These are phyloP conservation scores for Heliothis peltigera DNA, from an alignment of 2,888 invertebrate species.

Conservation along the genomic window DNA sequence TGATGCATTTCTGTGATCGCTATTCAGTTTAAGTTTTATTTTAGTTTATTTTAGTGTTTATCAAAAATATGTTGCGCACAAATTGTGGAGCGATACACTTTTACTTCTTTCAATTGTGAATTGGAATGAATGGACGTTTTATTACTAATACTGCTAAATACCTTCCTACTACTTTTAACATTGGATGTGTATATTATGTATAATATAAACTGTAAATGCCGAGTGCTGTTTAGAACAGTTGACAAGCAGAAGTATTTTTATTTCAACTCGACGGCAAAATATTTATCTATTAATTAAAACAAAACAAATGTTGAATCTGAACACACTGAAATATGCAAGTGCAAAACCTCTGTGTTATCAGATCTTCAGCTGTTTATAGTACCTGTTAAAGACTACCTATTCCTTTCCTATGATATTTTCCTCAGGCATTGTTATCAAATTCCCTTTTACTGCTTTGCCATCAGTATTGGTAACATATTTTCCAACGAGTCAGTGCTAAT, in stretches of 20 bases:
- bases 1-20: constrained; percentile 88
- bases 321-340: constrained; percentile 29
- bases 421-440: constrained; percentile 24
- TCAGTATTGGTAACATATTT: constrained; percentile 59
- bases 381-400: constrained; percentile 15
- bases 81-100: constrained; percentile 64
- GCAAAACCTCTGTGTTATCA: constrained; percentile 26
- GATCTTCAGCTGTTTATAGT: constrained; percentile 29
- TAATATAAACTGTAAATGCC: constrained; percentile 37
- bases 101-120: constrained; percentile 49
- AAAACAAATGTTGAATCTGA: constrained; percentile 39
- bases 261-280: constrained; percentile 33
- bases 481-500: constrained; percentile 60
- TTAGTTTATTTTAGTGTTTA: constrained; percentile 71
- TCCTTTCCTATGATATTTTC: constrained; percentile 32
- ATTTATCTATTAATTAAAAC: constrained; percentile 46
- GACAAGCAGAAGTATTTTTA: constrained; percentile 35
- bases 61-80: constrained; percentile 73
- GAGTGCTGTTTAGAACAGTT: constrained; percentile 43
- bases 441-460: constrained; percentile 26
- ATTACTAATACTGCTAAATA: constrained; percentile 43
- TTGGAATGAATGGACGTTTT: constrained; percentile 46
- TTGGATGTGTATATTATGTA: constrained; percentile 39
- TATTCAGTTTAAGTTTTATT: constrained; percentile 80
- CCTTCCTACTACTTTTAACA: constrained; percentile 34